Base-by-base conservation (phyloP, 1,140 invertebrate genomes). In the Lepidurus apus region DNA sequence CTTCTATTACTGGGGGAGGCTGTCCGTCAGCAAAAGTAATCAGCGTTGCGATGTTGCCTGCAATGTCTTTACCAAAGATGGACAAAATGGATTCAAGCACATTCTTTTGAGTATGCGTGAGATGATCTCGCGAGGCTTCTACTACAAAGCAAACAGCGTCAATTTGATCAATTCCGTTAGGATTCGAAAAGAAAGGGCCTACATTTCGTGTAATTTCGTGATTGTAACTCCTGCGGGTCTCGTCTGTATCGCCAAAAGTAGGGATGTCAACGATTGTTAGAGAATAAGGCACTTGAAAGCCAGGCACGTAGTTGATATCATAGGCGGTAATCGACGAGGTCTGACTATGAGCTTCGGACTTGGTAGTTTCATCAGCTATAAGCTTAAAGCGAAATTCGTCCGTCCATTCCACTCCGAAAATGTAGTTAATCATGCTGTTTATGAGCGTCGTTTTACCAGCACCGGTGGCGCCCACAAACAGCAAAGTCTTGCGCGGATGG, bases 51-150 rank as follows among this genome's bases (percentile, higher is more conserved):
- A 78, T 78, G 34, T 78, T 78, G 7, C 74, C 77, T 34, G 34
- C 24, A 9, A 78, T 43, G 74, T 78, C 77, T 34, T 78, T 78
- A 7, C 77, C 77, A 42, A 78, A 78, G 17, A 77, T 43, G n/a
- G 34, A 74, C 13, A 78, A 10, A 0, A 78, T 75, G 3, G 77
- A 78, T 4, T 78, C 77, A 1, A 78, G 44, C 4, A 78, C 42
- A n/a, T 78, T 74, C 8, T 7, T 42, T 34, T 78, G 75, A 10
- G 77, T 43, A 3, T n/a, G 65, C 7, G 77, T 78, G 13, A 78
- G 24, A 2, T 43, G 77, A 7, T 53, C n/a, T 6, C 73, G 74
- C 4, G 77, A 43, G 6, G 77, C 75, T 78, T 21, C 65, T 8
- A 42, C 42, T n/a, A 78, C 77, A 17, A 78, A 78, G 75, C 77